Evolutionary conservation across 2,797 vertebrate genomes (phyloP), one percentile per base, ranked within the genome.

Genomic region (Diglossa cyanea): DNA sequence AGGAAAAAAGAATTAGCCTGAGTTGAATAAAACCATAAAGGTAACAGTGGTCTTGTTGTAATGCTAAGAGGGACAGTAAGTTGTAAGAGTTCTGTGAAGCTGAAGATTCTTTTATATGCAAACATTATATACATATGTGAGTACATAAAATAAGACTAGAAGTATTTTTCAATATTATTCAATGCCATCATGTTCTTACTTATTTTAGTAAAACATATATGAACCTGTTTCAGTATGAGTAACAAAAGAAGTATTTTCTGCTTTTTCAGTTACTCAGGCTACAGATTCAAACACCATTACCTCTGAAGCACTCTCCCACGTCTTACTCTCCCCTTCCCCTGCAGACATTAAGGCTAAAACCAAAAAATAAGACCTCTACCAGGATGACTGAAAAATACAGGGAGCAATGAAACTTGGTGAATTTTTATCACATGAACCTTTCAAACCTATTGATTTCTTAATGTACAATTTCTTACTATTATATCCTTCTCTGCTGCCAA

Each of bases 291-390:
- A 90, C 31, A 68, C 77, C 80, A 95, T 57, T 93, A 93, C 72
- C 84, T 96, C 92, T 95, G 93, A 97, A 92, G 92, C 79, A 94
- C 60, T 95, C 86, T 95, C 87, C 90, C 96, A 96, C 92, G 58
- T 94, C 96, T 93, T 93, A 75, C 86, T 88, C 72, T 94, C 90
- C 87, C 47, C 45, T 42, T 4, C 5, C n/a, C 35, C 39, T 39
- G 5, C 26, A 79, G 39, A 47, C n/a, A 75, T 19, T 54, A 94
- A 39, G 85, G 71, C 85, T 93, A 95, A 83, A 97, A 97, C 92
- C 53, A 96, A 97, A 95, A 95, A 40, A 53, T 20, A 89, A 96
- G 77, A 96, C 73, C 78, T 95, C 96, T 87, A 96, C 96, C 57
- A 91, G 44, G 70, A 74, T 79, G 24, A 93, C 74, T 11, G 24